Evolutionary conservation across 2,888 invertebrate species (phyloP).

Genomic region (Lasioglossum villosulum): DNA sequence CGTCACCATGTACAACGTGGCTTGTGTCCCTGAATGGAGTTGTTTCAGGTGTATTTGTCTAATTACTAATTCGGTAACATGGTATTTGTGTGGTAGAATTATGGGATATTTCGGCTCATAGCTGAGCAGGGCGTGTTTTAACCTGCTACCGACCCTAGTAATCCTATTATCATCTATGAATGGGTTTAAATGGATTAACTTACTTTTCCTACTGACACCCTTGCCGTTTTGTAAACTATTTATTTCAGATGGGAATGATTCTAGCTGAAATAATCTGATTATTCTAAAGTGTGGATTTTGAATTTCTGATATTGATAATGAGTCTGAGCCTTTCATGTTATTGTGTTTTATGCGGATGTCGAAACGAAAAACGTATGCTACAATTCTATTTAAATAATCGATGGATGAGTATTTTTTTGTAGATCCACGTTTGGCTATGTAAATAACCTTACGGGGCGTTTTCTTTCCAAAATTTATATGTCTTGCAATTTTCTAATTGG

Average conservation of each 20-base stretch:
- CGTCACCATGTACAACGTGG: not conserved
- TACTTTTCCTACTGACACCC: not conserved
- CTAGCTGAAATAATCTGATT: not conserved
- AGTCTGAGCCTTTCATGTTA: not conserved
- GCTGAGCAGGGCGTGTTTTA: not conserved
- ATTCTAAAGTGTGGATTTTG: not conserved
- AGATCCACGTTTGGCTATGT: not conserved
- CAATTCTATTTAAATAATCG: not conserved
- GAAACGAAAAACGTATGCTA: slow-evolving; percentile 21
- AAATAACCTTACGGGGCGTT: not conserved
- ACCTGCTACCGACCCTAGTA: slow-evolving; percentile 1
- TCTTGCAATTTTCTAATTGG: not conserved
- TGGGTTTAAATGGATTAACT: not conserved
- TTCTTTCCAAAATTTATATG: not conserved
- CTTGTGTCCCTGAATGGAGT: not conserved
- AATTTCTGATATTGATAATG: not conserved
- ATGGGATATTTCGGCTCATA: slow-evolving; percentile 1
- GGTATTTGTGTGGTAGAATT: not conserved
- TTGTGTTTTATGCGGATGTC: not conserved
- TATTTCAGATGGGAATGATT: not conserved
- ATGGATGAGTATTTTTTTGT: not conserved
- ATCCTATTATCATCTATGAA: slow-evolving; percentile 12
- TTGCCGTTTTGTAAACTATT: not conserved
- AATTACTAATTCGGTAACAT: not conserved
- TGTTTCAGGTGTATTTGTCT: not conserved